These are phyloP conservation scores for Naja naja DNA, from an alignment of 2,113 vertebrate species.

Conservation along the genomic window DNA sequence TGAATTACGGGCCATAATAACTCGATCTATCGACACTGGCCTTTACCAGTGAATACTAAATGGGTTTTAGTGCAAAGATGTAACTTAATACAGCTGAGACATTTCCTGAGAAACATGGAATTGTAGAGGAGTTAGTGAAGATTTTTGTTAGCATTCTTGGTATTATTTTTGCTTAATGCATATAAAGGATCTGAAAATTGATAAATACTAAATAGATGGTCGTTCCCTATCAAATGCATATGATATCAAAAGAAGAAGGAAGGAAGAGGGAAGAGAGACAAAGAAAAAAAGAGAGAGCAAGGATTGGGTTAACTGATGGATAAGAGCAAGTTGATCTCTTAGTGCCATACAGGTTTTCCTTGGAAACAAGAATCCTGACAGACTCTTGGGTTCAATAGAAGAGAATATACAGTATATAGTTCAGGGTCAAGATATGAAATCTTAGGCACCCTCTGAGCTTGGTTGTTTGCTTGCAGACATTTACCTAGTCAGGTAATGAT, in stretches of 20 bases:
- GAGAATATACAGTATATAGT: not conserved
- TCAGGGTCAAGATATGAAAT: not conserved
- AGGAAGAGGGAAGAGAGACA: not conserved
- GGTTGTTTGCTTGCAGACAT: not conserved
- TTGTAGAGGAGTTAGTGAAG: not conserved
- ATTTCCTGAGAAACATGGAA: not conserved
- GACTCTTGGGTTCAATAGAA: not conserved
- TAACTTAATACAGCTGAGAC: not conserved
- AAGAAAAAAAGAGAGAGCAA: not conserved
- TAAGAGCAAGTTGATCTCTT: not conserved
- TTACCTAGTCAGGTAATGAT: not conserved
- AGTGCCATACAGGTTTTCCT: not conserved
- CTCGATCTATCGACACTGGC: not conserved
- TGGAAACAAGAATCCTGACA: not conserved
- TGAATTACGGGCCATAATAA: not conserved
- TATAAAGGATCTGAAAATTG: not conserved
- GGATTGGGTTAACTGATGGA: not conserved
- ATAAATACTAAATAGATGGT: not conserved
- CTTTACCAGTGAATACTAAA: not conserved
- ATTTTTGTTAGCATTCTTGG: not conserved
- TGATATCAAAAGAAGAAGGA: not conserved
- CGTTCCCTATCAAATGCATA: not conserved
- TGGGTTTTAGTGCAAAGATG: too few relatives aligned
- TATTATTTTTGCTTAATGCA: not conserved
- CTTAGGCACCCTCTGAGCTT: not conserved